These are phyloP conservation scores for Orthonychiurus folsomi DNA, from an alignment of 2,888 invertebrate genomes.

Conservation along the genomic window DNA sequence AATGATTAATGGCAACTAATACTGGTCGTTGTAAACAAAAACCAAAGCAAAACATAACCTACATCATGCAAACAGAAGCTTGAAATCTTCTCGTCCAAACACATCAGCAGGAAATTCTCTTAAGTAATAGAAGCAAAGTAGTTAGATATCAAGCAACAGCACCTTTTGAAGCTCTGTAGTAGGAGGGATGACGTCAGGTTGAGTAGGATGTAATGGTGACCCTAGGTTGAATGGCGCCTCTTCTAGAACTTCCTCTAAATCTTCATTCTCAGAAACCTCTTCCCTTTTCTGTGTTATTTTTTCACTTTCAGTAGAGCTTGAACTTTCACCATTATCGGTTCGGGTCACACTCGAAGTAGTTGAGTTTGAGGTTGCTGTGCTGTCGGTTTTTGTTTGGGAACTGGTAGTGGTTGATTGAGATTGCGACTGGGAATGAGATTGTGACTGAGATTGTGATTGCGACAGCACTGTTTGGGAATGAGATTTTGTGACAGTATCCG, in stretches of 20 bases:
- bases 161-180: background rate
- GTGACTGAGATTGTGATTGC: constrained; percentile 23
- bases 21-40: too few species aligned
- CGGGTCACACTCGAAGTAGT: constrained; percentile 11
- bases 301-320: constrained; percentile 16
- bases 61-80: too few species aligned
- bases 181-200: background rate
- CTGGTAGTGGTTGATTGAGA: constrained; percentile 21
- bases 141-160: too few species aligned
- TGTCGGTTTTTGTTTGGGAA: constrained; percentile 29
- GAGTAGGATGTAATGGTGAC: background rate
- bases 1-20: too few species aligned
- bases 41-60: too few species aligned
- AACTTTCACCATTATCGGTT: constrained; percentile 13
- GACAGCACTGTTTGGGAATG: constrained; percentile 31
- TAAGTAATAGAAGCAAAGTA: too few species aligned
- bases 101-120: too few species aligned
- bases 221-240: background rate
- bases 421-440: constrained; percentile 17
- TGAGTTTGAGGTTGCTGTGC: constrained; percentile 21
- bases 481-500: constrained; percentile 27
- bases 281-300: constrained; percentile 16
- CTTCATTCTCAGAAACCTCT: constrained; percentile 17
- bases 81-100: too few species aligned
- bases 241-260: constrained; percentile 11